Base-by-base conservation (phyloP, 1,140 invertebrate genomes). In the Solen grandis region DNA sequence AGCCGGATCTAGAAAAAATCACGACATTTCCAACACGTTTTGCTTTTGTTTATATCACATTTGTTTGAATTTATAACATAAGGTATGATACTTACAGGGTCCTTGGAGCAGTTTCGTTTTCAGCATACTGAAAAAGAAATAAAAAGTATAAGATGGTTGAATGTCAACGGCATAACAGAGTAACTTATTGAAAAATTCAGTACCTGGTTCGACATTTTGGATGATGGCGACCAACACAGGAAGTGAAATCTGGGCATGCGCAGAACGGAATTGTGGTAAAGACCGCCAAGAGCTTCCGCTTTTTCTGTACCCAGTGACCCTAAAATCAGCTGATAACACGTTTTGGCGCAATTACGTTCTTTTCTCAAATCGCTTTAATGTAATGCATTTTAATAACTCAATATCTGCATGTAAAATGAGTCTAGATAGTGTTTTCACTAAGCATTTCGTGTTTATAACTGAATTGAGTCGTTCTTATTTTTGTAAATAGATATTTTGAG, bases 151-250 rank as follows among this genome's bases (percentile, higher is more conserved):
- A 54, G n/a, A 54, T 69, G 77, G 25, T 33, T 62, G 27, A 16
- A 74, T 75, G 62, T 41, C 60, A 75, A 69, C 50, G 54, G n/a
- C 25, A 68, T 29, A 80, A 62, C 60, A 69, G 35, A 52, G 55
- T 29, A 41, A 91, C 92, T 93, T 90, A 69, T 69, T 79, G 62
- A 57, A 62, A 57, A 72, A 27, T 13, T 55, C 25, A 57, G 33
- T 73, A 82, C 80, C 81, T 78, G 69, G 69, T 82, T 65, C 46
- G 68, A 77, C 73, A 60, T 77, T 81, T 78, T 83, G 25, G 57
- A 60, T 76, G 57, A 83, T 83, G 82, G 82, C 82, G 70, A 83
- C 81, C 70, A 55, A 79, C 70, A 78, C 70, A 70, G 74, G 77
- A 73, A 83, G 70, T 69, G 69, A 59, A 62, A 29, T 33, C 1